Evolutionary conservation across 2,113 vertebrate species (phyloP), one percentile per base, ranked within the genome.

Genomic region (Petromus typicus): DNA sequence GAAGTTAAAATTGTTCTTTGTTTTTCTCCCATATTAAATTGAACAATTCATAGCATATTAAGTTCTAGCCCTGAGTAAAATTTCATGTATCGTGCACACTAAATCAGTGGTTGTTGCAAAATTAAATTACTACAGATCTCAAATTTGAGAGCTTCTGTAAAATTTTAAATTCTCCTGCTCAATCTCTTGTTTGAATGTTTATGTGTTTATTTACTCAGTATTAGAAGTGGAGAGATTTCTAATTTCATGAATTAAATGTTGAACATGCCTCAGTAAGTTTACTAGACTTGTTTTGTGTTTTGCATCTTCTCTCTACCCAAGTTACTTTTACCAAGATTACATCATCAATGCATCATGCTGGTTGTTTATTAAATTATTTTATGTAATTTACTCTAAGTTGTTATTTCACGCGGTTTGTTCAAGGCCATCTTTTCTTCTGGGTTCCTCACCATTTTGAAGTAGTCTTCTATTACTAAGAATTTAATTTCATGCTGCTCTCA

Each of bases 401-500:
- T 95, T 98, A 97, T 98, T 97, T 96, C 76, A 93, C 87, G 90
- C 81, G 97, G 94, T 97, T 97, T 97, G 81, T 78, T 97, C 94
- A 95, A 96, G 87, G 81, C 59, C 90, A 92, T 96, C 95, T 96
- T 95, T 95, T 96, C 95, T 96, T 84, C 96, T 97, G 89, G 97
- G 96, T 97, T 97, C 97, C 95, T 96, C 94, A 97, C 96, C 97
- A 98, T 97, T 97, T 94, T 97, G 97, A 98, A 98, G 96, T 97
- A 98, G 96, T 97, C 96, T 95, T 95, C 86, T 96, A 97, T 98
- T 97, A 96, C 95, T 96, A 98, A 97, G 96, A 95, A 97, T 97
- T 98, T 97, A 97, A 97, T 98, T 97, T 97, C 96, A 98, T 92
- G 97, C 96, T 98, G 97, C 95, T 98, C 76, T 98, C 93, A 97